Evolutionary conservation across 2,888 invertebrate genomes (phyloP).

Genomic region (Atrina japonica): DNA sequence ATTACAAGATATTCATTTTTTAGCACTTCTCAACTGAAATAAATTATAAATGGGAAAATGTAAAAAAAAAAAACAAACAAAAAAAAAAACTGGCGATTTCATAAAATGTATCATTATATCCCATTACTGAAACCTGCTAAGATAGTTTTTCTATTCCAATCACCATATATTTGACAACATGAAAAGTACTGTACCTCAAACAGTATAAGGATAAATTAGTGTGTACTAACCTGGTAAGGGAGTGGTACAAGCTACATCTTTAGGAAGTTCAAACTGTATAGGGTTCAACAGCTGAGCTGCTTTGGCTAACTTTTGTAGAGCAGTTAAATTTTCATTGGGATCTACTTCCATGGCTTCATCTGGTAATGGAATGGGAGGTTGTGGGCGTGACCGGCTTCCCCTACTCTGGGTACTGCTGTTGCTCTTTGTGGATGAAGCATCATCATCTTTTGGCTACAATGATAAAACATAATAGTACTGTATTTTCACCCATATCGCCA

Average conservation of each 20-base stretch:
- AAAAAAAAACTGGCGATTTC: too few species aligned
- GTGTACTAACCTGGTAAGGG: conserved; percentile 76
- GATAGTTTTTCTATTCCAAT: too few species aligned
- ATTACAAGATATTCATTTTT: too few species aligned
- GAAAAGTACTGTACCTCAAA: too few species aligned
- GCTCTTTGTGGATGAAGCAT: conserved; percentile 71
- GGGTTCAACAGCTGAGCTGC: conserved; percentile 94
- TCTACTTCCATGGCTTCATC: conserved; percentile 53
- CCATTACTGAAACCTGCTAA: too few species aligned
- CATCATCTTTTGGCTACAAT: conserved; percentile 74
- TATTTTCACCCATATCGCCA: too few species aligned
- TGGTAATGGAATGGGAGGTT: conserved; percentile 21
- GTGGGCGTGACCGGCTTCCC: conserved; percentile 41
- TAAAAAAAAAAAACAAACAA: neutral
- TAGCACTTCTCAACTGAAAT: too few species aligned
- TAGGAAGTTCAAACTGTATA: conserved; percentile 92
- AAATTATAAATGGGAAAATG: too few species aligned
- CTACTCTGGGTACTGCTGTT: conserved; percentile 51
- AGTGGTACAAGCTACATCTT: conserved; percentile 85
- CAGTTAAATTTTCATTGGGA: conserved; percentile 79
- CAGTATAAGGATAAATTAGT: too few species aligned
- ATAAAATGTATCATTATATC: neutral
- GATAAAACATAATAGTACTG: too few species aligned
- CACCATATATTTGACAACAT: too few species aligned
- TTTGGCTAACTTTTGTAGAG: conserved; percentile 89